Evolutionary conservation across 2,888 invertebrate species (phyloP), one percentile per base, ranked within the genome.

Genomic region (Caenorhabditis imperialis): DNA sequence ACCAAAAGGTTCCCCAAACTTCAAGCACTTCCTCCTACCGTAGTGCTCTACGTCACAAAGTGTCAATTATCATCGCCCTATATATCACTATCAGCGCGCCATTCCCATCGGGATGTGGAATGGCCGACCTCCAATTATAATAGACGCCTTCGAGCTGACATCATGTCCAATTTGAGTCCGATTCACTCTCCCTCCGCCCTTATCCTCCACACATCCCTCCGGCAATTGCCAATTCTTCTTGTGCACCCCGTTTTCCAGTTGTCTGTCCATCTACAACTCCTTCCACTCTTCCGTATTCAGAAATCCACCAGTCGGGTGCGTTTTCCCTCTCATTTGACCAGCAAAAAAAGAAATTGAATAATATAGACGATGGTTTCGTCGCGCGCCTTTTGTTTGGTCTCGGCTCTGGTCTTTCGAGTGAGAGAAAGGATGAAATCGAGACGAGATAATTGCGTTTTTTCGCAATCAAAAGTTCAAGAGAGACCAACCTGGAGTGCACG

Each of bases 361-460:
- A 60, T 70, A 61, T 61, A 40, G 70, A 61, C 22, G 42, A 45
- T 30, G 10, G 30, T 30, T 30, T 30, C n/a, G n/a, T 30, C 30
- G 7, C 30, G 7, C 10, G 7, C 10, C 30, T 30, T 30, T 30
- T 30, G 30, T 30, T 30, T 30, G 6, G 30, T 30, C 30, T n/a
- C n/a, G n/a, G 30, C 10, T 10, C 6, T 30, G 7, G 30, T 30
- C 7, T 10, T 30, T 30, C 10, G 30, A 30, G 10, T 30, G 10
- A 30, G 10, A 30, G 10, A 55, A 42, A 35, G 18, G 20, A 57
- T 57, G 65, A 65, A 57, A 65, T 57, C 54, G 55, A 65, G 50
- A 65, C 55, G 57, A 47, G 65, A 65, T 65, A 63, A 63, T 63
- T 63, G 63, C 63, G 53, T 54, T 55, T 63, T 57, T 27, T 16